phyloP scores from a whole-genome alignment of 2,113 vertebrate genomes.

The Ovibos moschatus region DNA sequence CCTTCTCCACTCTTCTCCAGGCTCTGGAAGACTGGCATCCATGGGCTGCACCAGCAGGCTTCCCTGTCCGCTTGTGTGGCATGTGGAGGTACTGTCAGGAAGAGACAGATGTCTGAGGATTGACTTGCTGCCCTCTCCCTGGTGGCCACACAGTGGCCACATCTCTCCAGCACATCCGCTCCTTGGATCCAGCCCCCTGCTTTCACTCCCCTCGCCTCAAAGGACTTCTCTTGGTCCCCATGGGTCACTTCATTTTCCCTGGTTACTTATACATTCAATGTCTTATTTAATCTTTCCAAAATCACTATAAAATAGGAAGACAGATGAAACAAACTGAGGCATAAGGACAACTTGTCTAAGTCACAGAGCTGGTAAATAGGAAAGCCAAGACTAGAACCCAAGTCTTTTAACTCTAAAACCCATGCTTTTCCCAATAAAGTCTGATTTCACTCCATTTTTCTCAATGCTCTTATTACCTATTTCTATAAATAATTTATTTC shows the following conservation, averaged over 20 bases:
- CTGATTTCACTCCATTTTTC: background rate
- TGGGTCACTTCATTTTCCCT: background rate
- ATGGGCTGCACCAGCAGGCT: accelerated
- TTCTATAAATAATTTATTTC: background rate
- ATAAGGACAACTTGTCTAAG: background rate
- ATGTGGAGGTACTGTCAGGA: background rate
- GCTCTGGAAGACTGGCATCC: background rate
- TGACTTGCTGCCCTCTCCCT: background rate
- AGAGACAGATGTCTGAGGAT: too few species aligned
- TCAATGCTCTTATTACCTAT: background rate
- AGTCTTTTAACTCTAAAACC: background rate
- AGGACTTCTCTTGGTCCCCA: background rate
- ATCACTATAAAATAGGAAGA: background rate
- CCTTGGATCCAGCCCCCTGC: accelerated
- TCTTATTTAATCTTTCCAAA: background rate
- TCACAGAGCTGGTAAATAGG: background rate
- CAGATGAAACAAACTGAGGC: background rate
- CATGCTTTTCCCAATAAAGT: background rate
- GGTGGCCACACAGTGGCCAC: background rate
- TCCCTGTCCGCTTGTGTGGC: background rate
- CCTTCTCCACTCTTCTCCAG: background rate
- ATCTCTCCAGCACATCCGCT: accelerated
- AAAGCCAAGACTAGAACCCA: background rate
- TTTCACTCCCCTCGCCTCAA: background rate
- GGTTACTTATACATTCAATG: background rate